Percentiles rank a stretch among this genome's conserved stretches.
These are phyloP conservation scores for Megaustenia siamemsis DNA, from an alignment of 2,888 invertebrate species.

Conservation along the genomic window DNA sequence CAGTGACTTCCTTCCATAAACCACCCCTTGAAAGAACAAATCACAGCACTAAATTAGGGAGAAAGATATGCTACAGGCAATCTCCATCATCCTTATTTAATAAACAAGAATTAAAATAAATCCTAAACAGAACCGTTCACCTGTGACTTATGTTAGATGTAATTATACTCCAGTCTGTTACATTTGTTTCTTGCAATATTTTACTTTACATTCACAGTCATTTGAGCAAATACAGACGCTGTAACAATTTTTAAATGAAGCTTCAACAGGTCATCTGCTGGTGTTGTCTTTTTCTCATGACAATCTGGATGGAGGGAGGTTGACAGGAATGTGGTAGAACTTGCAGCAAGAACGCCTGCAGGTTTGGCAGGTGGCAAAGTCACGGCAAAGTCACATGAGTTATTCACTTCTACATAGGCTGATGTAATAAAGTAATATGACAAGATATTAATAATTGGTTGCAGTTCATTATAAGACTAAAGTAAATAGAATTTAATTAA, in stretches of 20 bases:
- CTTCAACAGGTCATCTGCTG: slow-evolving; percentile 12
- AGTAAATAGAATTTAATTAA: too few species aligned
- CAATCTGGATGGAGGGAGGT: slow-evolving; percentile 66
- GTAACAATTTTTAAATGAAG: not conserved
- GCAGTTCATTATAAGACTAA: too few species aligned
- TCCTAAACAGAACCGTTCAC: not conserved
- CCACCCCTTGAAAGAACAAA: not conserved
- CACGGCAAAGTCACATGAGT: slow-evolving; percentile 95
- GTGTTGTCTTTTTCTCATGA: slow-evolving; percentile 15
- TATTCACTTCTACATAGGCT: slow-evolving; percentile 97
- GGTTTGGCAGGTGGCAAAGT: slow-evolving; percentile 92
- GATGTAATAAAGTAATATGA: slow-evolving; percentile 64
- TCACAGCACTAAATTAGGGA: not conserved
- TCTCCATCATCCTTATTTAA: not conserved
- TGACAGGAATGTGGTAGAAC: slow-evolving; percentile 96
- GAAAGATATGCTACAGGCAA: not conserved
- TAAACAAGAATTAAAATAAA: not conserved
- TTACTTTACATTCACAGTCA: slow-evolving; percentile 1
- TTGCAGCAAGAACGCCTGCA: slow-evolving; percentile 96
- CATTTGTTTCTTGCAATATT: not conserved
- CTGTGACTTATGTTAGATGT: not conserved
- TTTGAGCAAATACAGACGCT: slow-evolving; percentile 24
- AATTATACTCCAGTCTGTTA: not conserved
- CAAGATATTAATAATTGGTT: not conserved
- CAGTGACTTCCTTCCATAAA: too few species aligned